Base-by-base conservation (phyloP, 1,140 invertebrate species). In the Bicyclus anynana region DNA sequence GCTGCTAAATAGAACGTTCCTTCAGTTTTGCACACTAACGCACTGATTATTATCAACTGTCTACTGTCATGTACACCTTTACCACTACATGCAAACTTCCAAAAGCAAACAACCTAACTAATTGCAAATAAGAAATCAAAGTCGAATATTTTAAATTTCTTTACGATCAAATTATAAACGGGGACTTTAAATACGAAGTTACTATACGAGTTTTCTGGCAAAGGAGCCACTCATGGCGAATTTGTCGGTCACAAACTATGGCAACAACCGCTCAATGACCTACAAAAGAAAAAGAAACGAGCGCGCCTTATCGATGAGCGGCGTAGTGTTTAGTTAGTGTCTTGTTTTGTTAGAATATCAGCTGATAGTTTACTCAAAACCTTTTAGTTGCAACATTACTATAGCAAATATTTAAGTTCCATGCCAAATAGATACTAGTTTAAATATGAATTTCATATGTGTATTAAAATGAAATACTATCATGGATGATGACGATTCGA, bases 261-360 rank as follows among this genome's bases (percentile, higher is more conserved):
- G 51, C 38, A 67, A 61, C 67, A 60, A 79, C 76, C 68, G 76
- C 72, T 77, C 56, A 53, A 69, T 69, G 77, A 80, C 77, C 77
- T 64, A 82, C 72, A 74, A 75, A 75, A 59, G 66, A 59, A 68
- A 55, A 62, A 7, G 23, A 23, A 23, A 4, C 60, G 59, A 59
- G 65, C 49, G 53, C 59, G 46, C 51, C 17, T 58, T 61, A 53
- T 56, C 44, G 26, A 51, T 29, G 33, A 40, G 47, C 40, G 33
- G 33, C 3, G 9, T 50, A 35, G 38, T 44, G 37, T 51, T 44
- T 33, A 20, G 14, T 49, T 35, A 56, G 46, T 37, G 13, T 38
- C 26, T 29, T 5, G 21, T 40, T 38, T 38, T 5, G 2, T 17
- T 38, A 38, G 17, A 49, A 49, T 40, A 56, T 44, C 51, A 53